Conservation (phyloP, 2,113 vertebrate species). For the Dryoscopus gambensis region DNA sequence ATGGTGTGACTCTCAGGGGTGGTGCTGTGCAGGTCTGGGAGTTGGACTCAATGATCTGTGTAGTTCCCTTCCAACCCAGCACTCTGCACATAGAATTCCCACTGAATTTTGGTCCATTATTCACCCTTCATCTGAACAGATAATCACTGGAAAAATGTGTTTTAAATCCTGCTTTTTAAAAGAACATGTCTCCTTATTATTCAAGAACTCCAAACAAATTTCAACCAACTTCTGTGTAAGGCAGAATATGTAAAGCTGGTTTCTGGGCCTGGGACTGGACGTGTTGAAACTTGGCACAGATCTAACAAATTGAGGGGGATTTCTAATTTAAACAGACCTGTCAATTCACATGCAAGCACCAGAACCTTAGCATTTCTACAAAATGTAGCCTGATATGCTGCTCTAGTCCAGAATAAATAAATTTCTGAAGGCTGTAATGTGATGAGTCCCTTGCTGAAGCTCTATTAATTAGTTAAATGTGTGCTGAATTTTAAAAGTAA, state of each 20-base stretch:
- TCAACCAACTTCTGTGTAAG: background rate
- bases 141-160: background rate
- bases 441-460: background rate
- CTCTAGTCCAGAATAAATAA: background rate
- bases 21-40: background rate
- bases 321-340: background rate
- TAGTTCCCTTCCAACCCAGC: background rate
- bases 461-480: background rate
- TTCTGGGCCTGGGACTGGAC: background rate
- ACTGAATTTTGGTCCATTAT: background rate
- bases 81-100: background rate
- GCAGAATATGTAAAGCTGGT: background rate
- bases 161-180: background rate
- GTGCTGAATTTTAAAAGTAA: background rate
- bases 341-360: background rate
- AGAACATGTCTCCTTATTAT: background rate
- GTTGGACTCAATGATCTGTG: fast-evolving
- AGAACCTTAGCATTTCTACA: background rate
- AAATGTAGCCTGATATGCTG: background rate
- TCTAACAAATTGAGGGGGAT: background rate
- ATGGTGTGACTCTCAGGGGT: background rate
- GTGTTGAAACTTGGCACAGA: background rate
- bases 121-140: background rate
- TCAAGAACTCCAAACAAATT: background rate
- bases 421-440: background rate